These are phyloP conservation scores for Hydroisotoma schaefferi DNA, from an alignment of 2,888 invertebrate genomes.

Conservation along the genomic window DNA sequence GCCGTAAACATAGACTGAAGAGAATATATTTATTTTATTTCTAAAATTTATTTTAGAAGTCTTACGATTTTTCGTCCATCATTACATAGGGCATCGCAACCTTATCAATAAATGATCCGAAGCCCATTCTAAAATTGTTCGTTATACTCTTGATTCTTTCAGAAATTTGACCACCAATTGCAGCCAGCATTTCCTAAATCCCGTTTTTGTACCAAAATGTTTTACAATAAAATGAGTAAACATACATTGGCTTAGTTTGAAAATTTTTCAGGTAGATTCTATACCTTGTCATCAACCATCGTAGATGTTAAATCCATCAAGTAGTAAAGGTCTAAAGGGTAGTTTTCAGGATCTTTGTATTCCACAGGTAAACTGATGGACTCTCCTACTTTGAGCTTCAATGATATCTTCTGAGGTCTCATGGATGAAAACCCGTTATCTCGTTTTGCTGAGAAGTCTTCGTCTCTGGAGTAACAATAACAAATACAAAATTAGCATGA, in stretches of 20 bases:
- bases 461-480: not conserved
- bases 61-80: conserved; percentile 10
- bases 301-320: conserved; percentile 33
- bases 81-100: conserved; percentile 23
- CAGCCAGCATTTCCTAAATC: conserved; percentile 21
- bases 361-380: conserved; percentile 14
- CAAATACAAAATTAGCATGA: not conserved
- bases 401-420: conserved; percentile 22
- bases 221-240: conserved; percentile 2
- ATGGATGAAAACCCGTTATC: conserved; percentile 8
- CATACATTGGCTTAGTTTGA: no score
- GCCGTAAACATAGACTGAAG: not conserved
- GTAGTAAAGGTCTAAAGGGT: conserved; percentile 37
- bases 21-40: no score
- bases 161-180: conserved; percentile 16
- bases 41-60: not conserved
- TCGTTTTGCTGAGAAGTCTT: not conserved
- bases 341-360: conserved; percentile 27
- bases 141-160: conserved; percentile 13
- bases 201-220: not conserved
- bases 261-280: not conserved
- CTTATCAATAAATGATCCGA: conserved; percentile 41
- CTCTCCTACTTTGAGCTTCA: conserved; percentile 19
- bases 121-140: conserved; percentile 26
- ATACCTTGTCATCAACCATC: conserved; percentile 36